phyloP scores from a whole-genome alignment of 2,113 vertebrate species.

The Salvator merianae region DNA sequence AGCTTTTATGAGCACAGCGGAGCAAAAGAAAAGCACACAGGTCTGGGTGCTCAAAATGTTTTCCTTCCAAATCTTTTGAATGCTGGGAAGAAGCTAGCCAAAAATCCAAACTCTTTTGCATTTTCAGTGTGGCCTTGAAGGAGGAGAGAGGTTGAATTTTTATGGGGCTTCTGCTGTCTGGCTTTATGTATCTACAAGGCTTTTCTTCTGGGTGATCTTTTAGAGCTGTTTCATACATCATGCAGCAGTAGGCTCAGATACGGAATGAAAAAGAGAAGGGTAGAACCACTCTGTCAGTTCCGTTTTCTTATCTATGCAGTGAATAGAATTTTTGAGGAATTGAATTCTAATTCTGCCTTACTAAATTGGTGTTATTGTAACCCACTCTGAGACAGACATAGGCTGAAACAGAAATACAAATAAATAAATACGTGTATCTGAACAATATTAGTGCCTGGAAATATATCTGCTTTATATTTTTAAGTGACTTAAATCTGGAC shows the following conservation, averaged over 20 bases:
- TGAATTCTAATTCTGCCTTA: too few species aligned
- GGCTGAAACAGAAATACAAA: too few species aligned
- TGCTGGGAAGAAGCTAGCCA: background rate
- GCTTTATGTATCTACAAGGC: constrained; percentile 28
- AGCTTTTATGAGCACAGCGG: constrained; percentile 16
- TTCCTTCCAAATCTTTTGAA: constrained; percentile 16
- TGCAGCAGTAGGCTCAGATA: too few species aligned
- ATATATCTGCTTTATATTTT: background rate
- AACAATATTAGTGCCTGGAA: background rate
- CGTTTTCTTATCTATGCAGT: too few species aligned
- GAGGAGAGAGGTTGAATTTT: constrained; percentile 2
- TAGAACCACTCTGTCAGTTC: background rate
- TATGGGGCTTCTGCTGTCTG: constrained; percentile 12
- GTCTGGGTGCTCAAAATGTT: background rate
- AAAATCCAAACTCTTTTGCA: constrained; percentile 23
- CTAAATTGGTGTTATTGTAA: too few species aligned
- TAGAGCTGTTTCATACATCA: background rate
- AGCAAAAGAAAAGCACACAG: constrained; percentile 23
- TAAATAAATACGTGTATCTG: too few species aligned
- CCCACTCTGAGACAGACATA: too few species aligned
- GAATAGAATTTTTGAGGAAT: too few species aligned
- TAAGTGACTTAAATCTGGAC: background rate
- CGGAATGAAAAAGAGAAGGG: background rate
- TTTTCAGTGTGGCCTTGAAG: constrained; percentile 28
- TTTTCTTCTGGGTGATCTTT: background rate